These are phyloP conservation scores for Thamnophis sirtalis DNA, from an alignment of 2,113 vertebrate genomes.

Conservation along the genomic window DNA sequence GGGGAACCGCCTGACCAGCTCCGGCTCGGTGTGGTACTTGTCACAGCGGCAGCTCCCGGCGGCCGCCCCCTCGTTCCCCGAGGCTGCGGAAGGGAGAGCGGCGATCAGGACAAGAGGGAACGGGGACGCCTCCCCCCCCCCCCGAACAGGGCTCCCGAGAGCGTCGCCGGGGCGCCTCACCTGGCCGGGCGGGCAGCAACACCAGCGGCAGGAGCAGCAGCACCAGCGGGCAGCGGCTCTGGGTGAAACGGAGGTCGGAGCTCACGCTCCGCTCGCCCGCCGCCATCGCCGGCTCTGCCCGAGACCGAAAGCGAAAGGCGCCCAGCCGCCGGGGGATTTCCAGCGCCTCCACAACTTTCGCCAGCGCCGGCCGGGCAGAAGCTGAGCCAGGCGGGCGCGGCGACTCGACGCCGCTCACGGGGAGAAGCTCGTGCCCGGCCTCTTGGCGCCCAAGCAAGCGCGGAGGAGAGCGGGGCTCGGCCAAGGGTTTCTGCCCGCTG, in stretches of 20 bases:
- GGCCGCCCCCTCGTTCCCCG: not conserved
- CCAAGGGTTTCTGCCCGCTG: not conserved
- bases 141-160: not conserved
- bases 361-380: no score
- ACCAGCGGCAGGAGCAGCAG: not conserved
- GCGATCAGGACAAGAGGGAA: not conserved
- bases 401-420: no score
- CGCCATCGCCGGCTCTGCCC: not conserved
- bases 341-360: not conserved
- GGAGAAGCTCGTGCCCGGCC: no score
- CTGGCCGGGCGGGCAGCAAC: not conserved
- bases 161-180: not conserved
- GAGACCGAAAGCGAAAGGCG: not conserved
- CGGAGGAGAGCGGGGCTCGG: not conserved
- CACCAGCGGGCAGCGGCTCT: no score
- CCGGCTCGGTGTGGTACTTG: fast-evolving
- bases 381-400: no score
- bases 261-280: not conserved
- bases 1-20: fast-evolving
- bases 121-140: not conserved
- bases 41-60: not conserved
- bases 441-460: no score
- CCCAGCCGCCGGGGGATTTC: not conserved
- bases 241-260: not conserved
- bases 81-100: not conserved